Percentiles rank a stretch among this genome's conserved stretches.
phyloP scores from a whole-genome alignment of 2,888 invertebrate genomes.

The Chelonus formosanus region DNA sequence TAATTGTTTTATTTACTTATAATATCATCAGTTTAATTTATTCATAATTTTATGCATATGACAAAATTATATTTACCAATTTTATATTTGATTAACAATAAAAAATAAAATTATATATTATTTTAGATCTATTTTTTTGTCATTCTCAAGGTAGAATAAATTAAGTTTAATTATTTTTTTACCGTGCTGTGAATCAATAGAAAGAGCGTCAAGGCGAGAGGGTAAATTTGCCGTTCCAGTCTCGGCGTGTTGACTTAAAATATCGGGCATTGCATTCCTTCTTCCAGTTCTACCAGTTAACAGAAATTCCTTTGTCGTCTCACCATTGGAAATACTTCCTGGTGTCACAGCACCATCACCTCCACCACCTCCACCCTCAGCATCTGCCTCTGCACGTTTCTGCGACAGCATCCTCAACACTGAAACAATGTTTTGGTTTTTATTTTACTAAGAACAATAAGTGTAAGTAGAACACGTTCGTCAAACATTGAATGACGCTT shows the following conservation, averaged over 20 bases:
- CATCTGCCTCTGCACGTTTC: conserved; percentile 51
- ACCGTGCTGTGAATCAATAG: conserved; percentile 68
- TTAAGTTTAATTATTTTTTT: background rate
- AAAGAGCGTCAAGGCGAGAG: conserved; percentile 76
- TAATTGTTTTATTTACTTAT: no score
- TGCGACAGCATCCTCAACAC: conserved; percentile 59
- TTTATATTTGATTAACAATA: no score
- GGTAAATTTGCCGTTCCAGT: conserved; percentile 82
- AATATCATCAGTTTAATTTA: no score
- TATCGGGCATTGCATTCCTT: conserved; percentile 88
- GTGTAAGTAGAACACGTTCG: background rate
- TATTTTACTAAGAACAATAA: conserved; percentile 11
- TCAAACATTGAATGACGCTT: conserved; percentile 3
- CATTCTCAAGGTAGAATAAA: background rate
- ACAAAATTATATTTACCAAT: no score
- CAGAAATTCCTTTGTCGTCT: conserved; percentile 79
- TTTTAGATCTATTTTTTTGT: background rate
- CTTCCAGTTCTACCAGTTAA: conserved; percentile 87
- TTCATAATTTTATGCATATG: no score
- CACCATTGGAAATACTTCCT: conserved; percentile 63
- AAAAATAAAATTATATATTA: no score
- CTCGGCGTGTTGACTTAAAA: conserved; percentile 77
- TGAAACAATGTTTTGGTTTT: conserved; percentile 40
- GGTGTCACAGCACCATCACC: conserved; percentile 54
- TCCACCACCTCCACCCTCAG: conserved; percentile 41